These are phyloP conservation scores for Sebastes flavidus DNA, from an alignment of 2,797 vertebrate species.

Conservation along the genomic window DNA sequence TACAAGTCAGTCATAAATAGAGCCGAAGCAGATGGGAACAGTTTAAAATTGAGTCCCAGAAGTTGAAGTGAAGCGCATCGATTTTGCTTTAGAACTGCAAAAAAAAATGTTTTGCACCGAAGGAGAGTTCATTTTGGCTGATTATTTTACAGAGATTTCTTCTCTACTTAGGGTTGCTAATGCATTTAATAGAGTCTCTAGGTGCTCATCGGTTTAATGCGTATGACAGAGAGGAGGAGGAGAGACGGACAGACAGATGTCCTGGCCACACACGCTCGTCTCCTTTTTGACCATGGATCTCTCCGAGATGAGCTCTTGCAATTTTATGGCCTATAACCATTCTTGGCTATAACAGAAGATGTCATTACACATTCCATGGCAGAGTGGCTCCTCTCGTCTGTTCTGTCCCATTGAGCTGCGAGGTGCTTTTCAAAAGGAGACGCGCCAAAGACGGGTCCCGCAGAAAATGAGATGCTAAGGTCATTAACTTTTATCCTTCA, in stretches of 20 bases:
- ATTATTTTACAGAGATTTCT: slow-evolving; percentile 17
- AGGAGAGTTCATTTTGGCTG: neutral
- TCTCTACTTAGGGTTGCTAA: slow-evolving; percentile 17
- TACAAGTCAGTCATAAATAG: slow-evolving; percentile 44
- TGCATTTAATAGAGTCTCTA: slow-evolving; percentile 13
- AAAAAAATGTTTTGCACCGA: neutral
- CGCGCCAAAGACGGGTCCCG: slow-evolving; percentile 54
- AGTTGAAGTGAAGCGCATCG: neutral
- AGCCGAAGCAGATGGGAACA: slow-evolving; percentile 31
- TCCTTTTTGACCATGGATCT: slow-evolving; percentile 54
- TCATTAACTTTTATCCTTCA: slow-evolving; percentile 82
- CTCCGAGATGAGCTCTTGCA: slow-evolving; percentile 52
- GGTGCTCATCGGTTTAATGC: neutral
- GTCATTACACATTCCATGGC: slow-evolving; percentile 74
- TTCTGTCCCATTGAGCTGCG: slow-evolving; percentile 73
- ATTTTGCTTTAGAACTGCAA: neutral
- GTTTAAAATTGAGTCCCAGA: slow-evolving; percentile 4
- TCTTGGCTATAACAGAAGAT: slow-evolving; percentile 73
- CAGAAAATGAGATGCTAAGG: slow-evolving; percentile 78
- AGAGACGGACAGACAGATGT: slow-evolving; percentile 1
- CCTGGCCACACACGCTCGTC: slow-evolving; percentile 44
- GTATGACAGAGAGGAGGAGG: neutral
- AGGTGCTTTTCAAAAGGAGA: slow-evolving; percentile 71
- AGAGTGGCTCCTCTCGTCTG: slow-evolving; percentile 60
- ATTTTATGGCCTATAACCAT: slow-evolving; percentile 75